These are phyloP conservation scores for Mylabris sibirica DNA, from an alignment of 2,888 invertebrate species.

Conservation along the genomic window DNA sequence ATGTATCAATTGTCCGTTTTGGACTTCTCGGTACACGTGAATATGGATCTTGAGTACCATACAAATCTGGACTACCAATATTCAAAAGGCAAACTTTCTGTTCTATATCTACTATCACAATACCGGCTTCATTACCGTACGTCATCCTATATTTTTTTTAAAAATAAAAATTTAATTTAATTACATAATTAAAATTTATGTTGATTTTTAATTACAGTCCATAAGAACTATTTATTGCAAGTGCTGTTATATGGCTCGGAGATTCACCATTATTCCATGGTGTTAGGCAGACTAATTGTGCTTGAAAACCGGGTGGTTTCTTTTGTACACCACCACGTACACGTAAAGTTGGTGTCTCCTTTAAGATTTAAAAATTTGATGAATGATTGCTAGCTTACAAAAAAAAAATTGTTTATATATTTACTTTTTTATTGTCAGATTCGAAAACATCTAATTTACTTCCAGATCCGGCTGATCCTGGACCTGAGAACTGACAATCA, in stretches of 20 bases:
- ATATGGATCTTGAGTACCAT: conserved; percentile 88
- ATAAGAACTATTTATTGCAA: conserved; percentile 95
- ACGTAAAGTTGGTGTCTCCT: conserved; percentile 62
- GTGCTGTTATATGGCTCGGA: conserved; percentile 85
- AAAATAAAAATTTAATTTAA: conserved; percentile 17
- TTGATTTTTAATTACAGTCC: conserved; percentile 81
- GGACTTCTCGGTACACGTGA: conserved; percentile 67
- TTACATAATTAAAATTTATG: conserved; percentile 9
- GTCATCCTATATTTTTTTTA: conserved; percentile 88
- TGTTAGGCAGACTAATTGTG: conserved; percentile 92
- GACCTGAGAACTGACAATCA: conserved; percentile 74
- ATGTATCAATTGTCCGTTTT: conserved; percentile 60
- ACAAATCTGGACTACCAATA: conserved; percentile 89
- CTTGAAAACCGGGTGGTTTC: conserved; percentile 96
- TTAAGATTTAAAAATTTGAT: conserved; percentile 27
- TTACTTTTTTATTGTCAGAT: conserved; percentile 64
- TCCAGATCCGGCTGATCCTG: conserved; percentile 58
- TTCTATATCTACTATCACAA: conserved; percentile 93
- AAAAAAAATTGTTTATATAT: not conserved
- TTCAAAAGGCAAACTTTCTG: conserved; percentile 90
- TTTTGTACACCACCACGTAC: conserved; percentile 81
- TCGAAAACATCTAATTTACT: conserved; percentile 58
- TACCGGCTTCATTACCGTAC: conserved; percentile 95
- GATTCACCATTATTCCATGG: conserved; percentile 80
- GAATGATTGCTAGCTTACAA: too few species aligned